Evolutionary conservation across 1,140 invertebrate genomes (phyloP), one percentile per base, ranked within the genome.

Genomic region (Sesamia nonagrioides): DNA sequence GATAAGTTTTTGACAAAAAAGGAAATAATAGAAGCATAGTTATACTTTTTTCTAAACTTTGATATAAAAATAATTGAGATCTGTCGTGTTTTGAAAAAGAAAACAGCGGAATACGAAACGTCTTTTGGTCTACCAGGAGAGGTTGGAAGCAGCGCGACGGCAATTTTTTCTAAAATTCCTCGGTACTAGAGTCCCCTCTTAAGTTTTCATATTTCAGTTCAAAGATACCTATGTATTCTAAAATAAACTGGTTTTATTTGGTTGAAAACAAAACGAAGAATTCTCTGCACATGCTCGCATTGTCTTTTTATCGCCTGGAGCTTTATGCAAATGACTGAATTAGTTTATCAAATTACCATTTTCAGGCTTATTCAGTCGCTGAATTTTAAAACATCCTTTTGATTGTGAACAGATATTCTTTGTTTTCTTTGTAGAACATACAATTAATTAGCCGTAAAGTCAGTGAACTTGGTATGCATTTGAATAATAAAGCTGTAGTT

Each of bases 291-390:
- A 45, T 45, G 60, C 18, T 45, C 13, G 9, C 17, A 13, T 68
- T 45, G 61, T 68, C 63, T 45, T 68, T 68, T 63, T 63, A 63
- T 63, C n/a, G 15, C 63, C 37, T 7, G 33, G 42, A 68, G 42
- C 40, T 21, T 40, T 48, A 68, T 68, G 63, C 63, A 68, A 68
- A 68, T 68, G 4, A 27, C 40, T 68, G 42, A 45, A 68, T 68
- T 27, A 68, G 17, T 68, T 68, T 68, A 45, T 45, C 40, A 45
- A 68, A 68, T 68, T 48, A 68, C 17, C 40, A 48, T 48, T 68
- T 66, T 42, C 17, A 48, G 60, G 33, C n/a, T 63, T 35, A 40
- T 68, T 21, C 63, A 15, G 63, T 48, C 18, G 17, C 9, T 68
- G 40, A 9, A 21, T 60, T 60, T 37, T 6, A 61, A 61, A 40